phyloP scores from a whole-genome alignment of 2,113 vertebrate genomes.

The zebrafish (Danio rerio) region DNA sequence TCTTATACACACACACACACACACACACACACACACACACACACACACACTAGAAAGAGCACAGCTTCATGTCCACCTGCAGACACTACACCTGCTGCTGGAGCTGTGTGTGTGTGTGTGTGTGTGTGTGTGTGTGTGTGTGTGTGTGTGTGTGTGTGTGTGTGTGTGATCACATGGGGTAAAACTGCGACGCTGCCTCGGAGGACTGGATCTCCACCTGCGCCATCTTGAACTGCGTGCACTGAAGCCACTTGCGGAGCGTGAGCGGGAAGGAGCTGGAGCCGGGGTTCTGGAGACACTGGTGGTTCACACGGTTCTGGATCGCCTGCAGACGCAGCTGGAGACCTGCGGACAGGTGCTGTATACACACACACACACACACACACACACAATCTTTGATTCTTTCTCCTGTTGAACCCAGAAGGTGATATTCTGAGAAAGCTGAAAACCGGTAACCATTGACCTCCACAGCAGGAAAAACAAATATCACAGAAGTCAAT shows the following conservation, averaged over 20 bases:
- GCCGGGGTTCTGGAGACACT: conserved; percentile 85
- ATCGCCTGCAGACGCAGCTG: conserved; percentile 97
- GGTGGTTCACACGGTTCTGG: conserved; percentile 95
- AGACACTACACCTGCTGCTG: neutral
- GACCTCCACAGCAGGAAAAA: too few relatives aligned
- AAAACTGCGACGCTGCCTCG: conserved; percentile 97
- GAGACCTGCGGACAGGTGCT: conserved; percentile 96
- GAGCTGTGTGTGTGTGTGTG: neutral
- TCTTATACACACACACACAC: conserved; percentile 20
- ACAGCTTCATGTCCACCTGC: neutral
- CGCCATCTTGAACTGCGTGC: conserved; percentile 99
- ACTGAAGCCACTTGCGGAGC: conserved; percentile 96
- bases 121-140: too few relatives aligned
- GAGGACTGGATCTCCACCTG: conserved; percentile 99
- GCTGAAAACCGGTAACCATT: too few relatives aligned
- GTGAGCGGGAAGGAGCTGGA: conserved; percentile 81
- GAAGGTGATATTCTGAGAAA: too few relatives aligned
- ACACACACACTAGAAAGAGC: conserved; percentile 40
- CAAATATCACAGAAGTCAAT: too few relatives aligned
- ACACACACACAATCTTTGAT: too few relatives aligned
- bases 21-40: conserved; percentile 25
- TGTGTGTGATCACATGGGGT: conserved; percentile 83
- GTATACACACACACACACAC: conserved; percentile 34
- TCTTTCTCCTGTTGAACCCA: too few relatives aligned
- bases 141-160: too few relatives aligned